Percentiles rank a stretch among this genome's conserved stretches.
phyloP scores from a whole-genome alignment of 1,140 invertebrate species.

The Pseudomyrmex concolor region DNA sequence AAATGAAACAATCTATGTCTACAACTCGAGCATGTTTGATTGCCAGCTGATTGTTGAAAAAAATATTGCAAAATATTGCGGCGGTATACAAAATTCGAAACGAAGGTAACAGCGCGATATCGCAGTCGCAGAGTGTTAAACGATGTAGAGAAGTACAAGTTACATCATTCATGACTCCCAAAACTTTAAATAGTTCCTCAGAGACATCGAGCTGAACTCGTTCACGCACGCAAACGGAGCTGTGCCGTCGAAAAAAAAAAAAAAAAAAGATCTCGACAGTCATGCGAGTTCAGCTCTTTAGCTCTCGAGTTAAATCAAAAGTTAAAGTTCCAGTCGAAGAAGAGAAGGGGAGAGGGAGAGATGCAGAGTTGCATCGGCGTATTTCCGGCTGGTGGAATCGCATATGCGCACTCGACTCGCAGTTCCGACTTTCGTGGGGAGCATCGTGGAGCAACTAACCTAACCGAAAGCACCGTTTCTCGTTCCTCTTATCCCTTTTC shows the following conservation, averaged over 20 bases:
- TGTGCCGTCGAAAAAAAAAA: background rate
- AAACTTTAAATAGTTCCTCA: background rate
- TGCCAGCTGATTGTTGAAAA: background rate
- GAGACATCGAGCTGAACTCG: background rate
- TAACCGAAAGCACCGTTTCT: slow-evolving; percentile 23
- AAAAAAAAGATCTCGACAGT: slow-evolving; percentile 1
- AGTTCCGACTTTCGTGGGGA: background rate
- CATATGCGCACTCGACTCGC: slow-evolving; percentile 31
- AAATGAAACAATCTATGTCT: background rate
- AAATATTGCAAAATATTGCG: background rate
- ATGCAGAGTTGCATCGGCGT: slow-evolving; percentile 21
- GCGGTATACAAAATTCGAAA: no score
- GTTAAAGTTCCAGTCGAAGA: slow-evolving; percentile 33
- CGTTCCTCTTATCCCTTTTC: background rate
- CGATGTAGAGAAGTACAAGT: slow-evolving; percentile 1
- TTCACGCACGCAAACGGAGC: slow-evolving; percentile 17
- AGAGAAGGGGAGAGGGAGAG: background rate
- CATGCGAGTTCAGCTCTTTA: slow-evolving; percentile 43
- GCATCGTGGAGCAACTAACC: slow-evolving; percentile 27
- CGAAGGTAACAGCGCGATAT: background rate
- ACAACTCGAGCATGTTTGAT: background rate
- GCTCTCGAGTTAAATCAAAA: slow-evolving; percentile 54
- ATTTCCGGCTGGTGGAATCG: slow-evolving; percentile 39
- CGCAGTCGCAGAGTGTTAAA: background rate
- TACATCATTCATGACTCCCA: background rate